These are phyloP conservation scores for Acrossocheilus fasciatus DNA, from an alignment of 2,797 vertebrate species.

Conservation along the genomic window DNA sequence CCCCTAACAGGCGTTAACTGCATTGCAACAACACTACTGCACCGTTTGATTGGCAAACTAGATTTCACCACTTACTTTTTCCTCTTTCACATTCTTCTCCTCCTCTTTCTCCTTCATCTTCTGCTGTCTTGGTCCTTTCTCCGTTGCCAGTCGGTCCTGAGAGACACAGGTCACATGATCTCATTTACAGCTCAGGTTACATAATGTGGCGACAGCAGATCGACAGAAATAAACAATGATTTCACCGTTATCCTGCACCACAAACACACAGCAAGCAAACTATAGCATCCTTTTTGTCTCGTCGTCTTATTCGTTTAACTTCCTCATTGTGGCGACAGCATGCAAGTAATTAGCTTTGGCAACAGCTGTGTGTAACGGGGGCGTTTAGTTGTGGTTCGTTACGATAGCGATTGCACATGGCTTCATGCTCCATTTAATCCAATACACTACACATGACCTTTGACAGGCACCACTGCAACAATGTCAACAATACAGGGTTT, in stretches of 20 bases:
- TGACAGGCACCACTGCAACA: slow-evolving; percentile 4
- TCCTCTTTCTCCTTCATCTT: slow-evolving; percentile 73
- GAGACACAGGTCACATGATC: slow-evolving; percentile 58
- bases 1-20: not conserved
- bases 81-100: slow-evolving; percentile 65
- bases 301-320: not conserved
- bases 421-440: slow-evolving; percentile 28
- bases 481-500: slow-evolving; percentile 52
- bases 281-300: not conserved
- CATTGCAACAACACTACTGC: not conserved
- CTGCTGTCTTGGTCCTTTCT: slow-evolving; percentile 58
- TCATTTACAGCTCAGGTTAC: slow-evolving; percentile 48
- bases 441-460: not conserved
- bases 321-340: not conserved
- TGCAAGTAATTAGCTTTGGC: slow-evolving; percentile 7
- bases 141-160: slow-evolving; percentile 72
- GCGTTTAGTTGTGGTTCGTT: not conserved
- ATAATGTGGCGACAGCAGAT: slow-evolving; percentile 9
- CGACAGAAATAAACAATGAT: slow-evolving; percentile 47
- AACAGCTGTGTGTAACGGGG: slow-evolving; percentile 11
- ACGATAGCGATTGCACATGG: slow-evolving; percentile 2
- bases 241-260: not conserved
- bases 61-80: slow-evolving; percentile 18
- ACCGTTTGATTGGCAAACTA: not conserved
- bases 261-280: not conserved